Percentiles rank a stretch among this genome's conserved stretches.
Evolutionary conservation across 2,797 vertebrate genomes (phyloP).

Genomic region (Rhinogobio ventralis): DNA sequence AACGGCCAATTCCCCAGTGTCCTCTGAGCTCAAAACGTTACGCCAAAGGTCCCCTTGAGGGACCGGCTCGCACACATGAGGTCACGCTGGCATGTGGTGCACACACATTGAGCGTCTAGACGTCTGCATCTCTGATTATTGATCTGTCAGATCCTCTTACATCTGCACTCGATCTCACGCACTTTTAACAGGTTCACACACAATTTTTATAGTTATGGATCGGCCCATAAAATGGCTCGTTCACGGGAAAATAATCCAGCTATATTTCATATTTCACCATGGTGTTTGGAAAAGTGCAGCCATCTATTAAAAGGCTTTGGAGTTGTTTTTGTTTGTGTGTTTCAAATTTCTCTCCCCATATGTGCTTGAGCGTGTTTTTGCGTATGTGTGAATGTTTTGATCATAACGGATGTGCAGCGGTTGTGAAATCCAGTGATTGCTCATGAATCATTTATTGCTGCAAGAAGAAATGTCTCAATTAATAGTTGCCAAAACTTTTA

Average conservation of each 20-base stretch:
- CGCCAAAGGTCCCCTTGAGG: constrained; percentile 50
- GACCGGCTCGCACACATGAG: not conserved
- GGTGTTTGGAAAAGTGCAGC: constrained; percentile 29
- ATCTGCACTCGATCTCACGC: constrained; percentile 44
- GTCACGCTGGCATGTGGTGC: constrained; percentile 21
- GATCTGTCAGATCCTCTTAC: constrained; percentile 63
- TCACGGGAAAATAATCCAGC: constrained; percentile 38
- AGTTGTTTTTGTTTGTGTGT: constrained; percentile 46
- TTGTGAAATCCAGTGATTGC: constrained; percentile 46
- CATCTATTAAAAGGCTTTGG: constrained; percentile 36
- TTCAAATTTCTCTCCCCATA: constrained; percentile 10
- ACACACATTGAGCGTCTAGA: constrained; percentile 68
- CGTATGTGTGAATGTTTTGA: constrained; percentile 36
- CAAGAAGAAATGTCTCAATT: constrained; percentile 41
- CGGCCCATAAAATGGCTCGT: constrained; percentile 37
- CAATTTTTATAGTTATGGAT: constrained; percentile 45
- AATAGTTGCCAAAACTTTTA: constrained; percentile 50
- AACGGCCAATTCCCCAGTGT: constrained; percentile 40
- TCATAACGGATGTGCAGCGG: constrained; percentile 36
- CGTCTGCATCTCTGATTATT: constrained; percentile 69
- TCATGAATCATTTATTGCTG: constrained; percentile 50
- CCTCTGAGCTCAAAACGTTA: constrained; percentile 42
- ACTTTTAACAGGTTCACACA: constrained; percentile 52
- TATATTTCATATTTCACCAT: constrained; percentile 34
- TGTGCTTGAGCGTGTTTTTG: not conserved